These are phyloP conservation scores for Clivina fossor DNA, from an alignment of 2,888 invertebrate species.

Conservation along the genomic window DNA sequence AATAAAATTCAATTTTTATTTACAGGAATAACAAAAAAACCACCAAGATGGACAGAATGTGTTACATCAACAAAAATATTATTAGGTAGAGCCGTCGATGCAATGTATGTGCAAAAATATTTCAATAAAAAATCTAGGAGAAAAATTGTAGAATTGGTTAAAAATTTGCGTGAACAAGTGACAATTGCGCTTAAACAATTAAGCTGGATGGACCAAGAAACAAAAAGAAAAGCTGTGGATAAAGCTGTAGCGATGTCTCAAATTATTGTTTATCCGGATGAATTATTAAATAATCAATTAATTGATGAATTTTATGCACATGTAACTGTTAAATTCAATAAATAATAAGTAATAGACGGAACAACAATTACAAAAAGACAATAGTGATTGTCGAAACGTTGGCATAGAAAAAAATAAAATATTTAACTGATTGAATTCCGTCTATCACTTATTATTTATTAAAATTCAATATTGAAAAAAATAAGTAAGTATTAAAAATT, in stretches of 20 bases:
- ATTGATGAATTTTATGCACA: constrained; percentile 71
- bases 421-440: no score
- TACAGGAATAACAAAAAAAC: background rate
- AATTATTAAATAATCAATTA: constrained; percentile 74
- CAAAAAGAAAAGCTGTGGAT: constrained; percentile 67
- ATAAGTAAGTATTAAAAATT: no score
- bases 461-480: no score
- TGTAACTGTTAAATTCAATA: no score
- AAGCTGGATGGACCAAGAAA: constrained; percentile 85
- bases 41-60: constrained; percentile 5
- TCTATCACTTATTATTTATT: no score
- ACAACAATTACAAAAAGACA: no score
- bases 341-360: no score
- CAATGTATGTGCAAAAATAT: constrained; percentile 76
- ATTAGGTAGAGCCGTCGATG: constrained; percentile 69
- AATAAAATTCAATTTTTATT: no score
- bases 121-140: constrained; percentile 77
- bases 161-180: constrained; percentile 75
- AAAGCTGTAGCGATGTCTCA: constrained; percentile 76
- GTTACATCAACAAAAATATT: constrained; percentile 49
- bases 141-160: constrained; percentile 78
- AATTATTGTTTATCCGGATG: constrained; percentile 85
- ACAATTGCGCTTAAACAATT: constrained; percentile 70
- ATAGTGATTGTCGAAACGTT: no score
- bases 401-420: no score